Conservation (phyloP, 2,888 invertebrate species). For the Acronicta psi region DNA sequence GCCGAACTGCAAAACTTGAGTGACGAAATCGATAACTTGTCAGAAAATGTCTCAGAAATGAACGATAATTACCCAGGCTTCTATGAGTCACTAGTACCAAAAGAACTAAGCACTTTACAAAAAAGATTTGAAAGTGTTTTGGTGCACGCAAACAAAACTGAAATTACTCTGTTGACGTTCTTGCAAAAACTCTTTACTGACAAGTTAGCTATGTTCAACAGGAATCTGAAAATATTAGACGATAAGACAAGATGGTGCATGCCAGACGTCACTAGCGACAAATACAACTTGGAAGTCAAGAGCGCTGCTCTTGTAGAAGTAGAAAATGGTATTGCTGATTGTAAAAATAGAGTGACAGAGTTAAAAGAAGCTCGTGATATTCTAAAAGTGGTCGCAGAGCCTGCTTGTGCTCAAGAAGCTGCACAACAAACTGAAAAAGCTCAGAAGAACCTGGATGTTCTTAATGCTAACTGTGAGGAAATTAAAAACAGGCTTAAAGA, state of each 20-base stretch:
- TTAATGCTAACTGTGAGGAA: slow-evolving; percentile 91
- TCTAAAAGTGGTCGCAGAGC: slow-evolving; percentile 92
- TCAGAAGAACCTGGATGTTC: slow-evolving; percentile 91
- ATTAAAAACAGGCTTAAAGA: slow-evolving; percentile 92
- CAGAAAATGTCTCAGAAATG: slow-evolving; percentile 92
- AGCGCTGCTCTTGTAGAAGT: slow-evolving; percentile 94
- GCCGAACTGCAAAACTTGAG: slow-evolving; percentile 91
- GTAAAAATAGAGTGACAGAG: slow-evolving; percentile 91
- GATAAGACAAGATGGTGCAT: slow-evolving; percentile 98
- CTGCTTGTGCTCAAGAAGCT: slow-evolving; percentile 91
- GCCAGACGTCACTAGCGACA: slow-evolving; percentile 96
- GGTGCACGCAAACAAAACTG: slow-evolving; percentile 94
- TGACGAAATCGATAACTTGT: slow-evolving; percentile 91
- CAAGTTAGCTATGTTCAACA: slow-evolving; percentile 94
- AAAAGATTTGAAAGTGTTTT: slow-evolving; percentile 94
- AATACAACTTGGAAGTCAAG: slow-evolving; percentile 97
- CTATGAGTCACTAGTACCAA: slow-evolving; percentile 93
- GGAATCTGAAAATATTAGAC: slow-evolving; percentile 93
- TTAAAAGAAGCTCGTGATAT: slow-evolving; percentile 92
- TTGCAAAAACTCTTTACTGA: slow-evolving; percentile 96
- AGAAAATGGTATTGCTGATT: slow-evolving; percentile 92
- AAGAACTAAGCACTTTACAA: slow-evolving; percentile 95
- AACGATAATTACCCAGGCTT: slow-evolving; percentile 93
- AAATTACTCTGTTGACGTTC: slow-evolving; percentile 93
- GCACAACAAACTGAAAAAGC: slow-evolving; percentile 92